Evolutionary conservation across 1,140 invertebrate species (phyloP).

Genomic region (Drosophila yakuba): DNA sequence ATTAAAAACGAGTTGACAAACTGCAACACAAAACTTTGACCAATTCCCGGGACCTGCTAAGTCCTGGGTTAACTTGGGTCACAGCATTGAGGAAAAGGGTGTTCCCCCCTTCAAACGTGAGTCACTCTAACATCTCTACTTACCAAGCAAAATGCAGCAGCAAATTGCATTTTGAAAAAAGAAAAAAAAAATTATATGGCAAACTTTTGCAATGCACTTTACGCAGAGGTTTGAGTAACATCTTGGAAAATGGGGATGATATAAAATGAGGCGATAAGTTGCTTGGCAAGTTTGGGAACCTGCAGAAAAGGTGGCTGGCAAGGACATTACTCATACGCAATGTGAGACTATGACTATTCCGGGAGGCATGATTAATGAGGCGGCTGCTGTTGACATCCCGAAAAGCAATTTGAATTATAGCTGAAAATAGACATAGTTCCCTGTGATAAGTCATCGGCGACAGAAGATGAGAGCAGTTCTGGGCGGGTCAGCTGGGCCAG

Average conservation of each 20-base stretch:
- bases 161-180: constrained; percentile 61
- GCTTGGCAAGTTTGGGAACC: constrained; percentile 25
- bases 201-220: constrained; percentile 67
- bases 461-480: constrained; percentile 4
- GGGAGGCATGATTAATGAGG: constrained; percentile 56
- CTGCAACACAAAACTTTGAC: constrained; percentile 70
- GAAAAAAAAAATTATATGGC: not conserved
- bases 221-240: constrained; percentile 23
- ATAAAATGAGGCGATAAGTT: constrained; percentile 36
- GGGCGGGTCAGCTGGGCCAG: constrained; percentile 68
- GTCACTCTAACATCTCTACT: constrained; percentile 38
- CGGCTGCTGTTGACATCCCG: constrained; percentile 57
- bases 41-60: constrained; percentile 51
- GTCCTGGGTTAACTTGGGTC: constrained; percentile 39
- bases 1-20: constrained; percentile 74
- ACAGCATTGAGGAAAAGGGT: not conserved
- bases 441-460: constrained; percentile 78
- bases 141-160: constrained; percentile 60
- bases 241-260: constrained; percentile 31
- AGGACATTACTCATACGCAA: constrained; percentile 74
- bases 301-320: constrained; percentile 36
- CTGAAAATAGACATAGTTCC: constrained; percentile 60
- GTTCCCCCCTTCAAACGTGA: constrained; percentile 2
- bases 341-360: constrained; percentile 47
- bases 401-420: constrained; percentile 64